Base-by-base conservation (phyloP, 2,113 vertebrate species). In the Balaenoptera acutorostrata region DNA sequence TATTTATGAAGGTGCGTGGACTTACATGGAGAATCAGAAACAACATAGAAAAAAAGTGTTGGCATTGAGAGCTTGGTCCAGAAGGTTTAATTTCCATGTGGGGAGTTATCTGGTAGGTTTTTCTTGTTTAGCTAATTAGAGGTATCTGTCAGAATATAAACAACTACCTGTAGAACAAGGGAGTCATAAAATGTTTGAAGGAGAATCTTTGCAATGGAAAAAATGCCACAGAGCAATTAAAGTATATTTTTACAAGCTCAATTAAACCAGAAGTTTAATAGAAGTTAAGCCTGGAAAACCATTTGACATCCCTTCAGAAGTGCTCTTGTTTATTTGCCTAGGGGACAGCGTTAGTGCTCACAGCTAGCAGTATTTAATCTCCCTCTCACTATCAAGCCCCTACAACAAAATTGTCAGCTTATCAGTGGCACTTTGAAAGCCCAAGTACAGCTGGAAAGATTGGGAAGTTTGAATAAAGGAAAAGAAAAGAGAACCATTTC, bases 41-140 rank as follows among this genome's bases (percentile, higher is more conserved):
- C 57, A 63, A 78, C 14, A 8, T 4, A 41, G 41, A 71, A 52
- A 78, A 46, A 25, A n/a, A 72, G 4, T 0, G 6, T 5, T 86
- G 86, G 46, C 29, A 52, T 44, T 0, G 4, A 63, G 25, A 63
- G 1, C 71, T 59, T 39, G 41, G 86, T 72, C 68, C 82, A 95
- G 82, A 75, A 86, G 46, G 36, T 82, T 95, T 87, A n/a, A 92
- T 92, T 59, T 96, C 41, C 66, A 66, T 0, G 13, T 13, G 44
- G 84, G 84, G 2, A 2, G 61, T 90, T 93, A 82, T 27, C 88
- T 83, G 71, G 66, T 72, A 10, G 75, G 44, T 55, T 86, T 93
- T 75, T 72, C 94, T 97, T 94, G 3, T 95, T 96, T 96, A 85
- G 87, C 66, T 97, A 97, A 97, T 96, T 97, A 97, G 92, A 93